A percentile compares a stretch with the other conserved stretches of the same genome.
Evolutionary conservation across 2,888 invertebrate species (phyloP).

Genomic region (Clistopyga incitator): DNA sequence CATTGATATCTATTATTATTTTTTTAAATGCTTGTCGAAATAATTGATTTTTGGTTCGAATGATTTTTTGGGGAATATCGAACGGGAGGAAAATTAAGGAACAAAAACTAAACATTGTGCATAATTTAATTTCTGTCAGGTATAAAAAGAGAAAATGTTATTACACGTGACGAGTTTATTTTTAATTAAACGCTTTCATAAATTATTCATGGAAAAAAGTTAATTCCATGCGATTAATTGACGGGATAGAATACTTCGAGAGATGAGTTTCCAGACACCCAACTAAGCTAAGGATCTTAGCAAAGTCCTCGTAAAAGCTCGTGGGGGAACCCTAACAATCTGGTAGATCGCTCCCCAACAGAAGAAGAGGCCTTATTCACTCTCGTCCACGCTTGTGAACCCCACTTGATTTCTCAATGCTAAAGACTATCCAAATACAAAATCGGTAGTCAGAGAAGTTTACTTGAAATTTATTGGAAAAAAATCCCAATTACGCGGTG

Average conservation of each 20-base stretch:
- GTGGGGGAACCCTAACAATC: not conserved
- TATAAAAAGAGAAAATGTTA: not conserved
- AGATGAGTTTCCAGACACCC: not conserved
- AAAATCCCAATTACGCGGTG: not conserved
- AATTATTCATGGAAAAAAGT: conserved; percentile 14
- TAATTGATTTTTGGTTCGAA: no score
- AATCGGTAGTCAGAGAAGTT: not conserved
- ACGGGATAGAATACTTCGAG: not conserved
- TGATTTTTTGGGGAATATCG: not conserved
- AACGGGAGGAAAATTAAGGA: not conserved
- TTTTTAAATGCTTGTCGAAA: no score
- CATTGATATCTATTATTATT: no score
- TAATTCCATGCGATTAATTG: conserved; percentile 2
- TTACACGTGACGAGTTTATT: conserved; percentile 6
- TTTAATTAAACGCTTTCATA: conserved; percentile 1
- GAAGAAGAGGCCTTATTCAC: not conserved
- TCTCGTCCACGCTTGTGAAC: not conserved
- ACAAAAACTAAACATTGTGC: not conserved
- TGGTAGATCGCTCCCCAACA: not conserved
- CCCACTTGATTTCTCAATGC: not conserved
- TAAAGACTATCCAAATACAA: not conserved
- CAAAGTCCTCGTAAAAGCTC: not conserved
- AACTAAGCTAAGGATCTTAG: conserved; percentile 1
- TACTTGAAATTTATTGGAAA: not conserved
- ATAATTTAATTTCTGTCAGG: not conserved